Base-by-base conservation (phyloP, 2,113 vertebrate genomes). In the Pungitius pungitius region DNA sequence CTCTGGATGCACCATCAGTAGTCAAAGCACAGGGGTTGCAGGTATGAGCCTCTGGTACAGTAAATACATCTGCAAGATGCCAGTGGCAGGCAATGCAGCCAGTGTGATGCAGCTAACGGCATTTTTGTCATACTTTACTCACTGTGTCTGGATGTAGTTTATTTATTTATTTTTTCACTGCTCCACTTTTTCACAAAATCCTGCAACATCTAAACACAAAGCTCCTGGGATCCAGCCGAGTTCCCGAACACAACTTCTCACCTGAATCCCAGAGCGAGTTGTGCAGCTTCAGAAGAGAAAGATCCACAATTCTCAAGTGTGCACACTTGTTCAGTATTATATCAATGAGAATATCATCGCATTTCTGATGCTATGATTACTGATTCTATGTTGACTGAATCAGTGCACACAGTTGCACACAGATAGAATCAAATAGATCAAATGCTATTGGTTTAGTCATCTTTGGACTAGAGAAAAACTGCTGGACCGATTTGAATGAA, bases 181-280 rank as follows among this genome's bases (percentile, higher is more conserved):
- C 83, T 81, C 75, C 75, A 78, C 33, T 85, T 85, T 88, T 67
- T 78, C 49, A 20, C 68, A 60, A 76, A 76, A 80, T 81, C 77
- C 49, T 15, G 54, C 57, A 73, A 67, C 75, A 82, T 88, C 83
- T 87, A 83, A 87, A 85, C 55, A 17, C 0, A 80, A 87, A 78
- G 49, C 88, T 85, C 86, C 73, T 14, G 81, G 88, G 89, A 89
- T 65, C 14, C 37, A 39, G 55, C 61, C 69, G 7, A 27, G 51
- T 69, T 83, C 56, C 59, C n/a, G 51, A 88, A 85, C 83, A 79
- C 8, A 77, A 72, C 78, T 69, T 56, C 63, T 43, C 12, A 2
- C 39, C 27, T 56, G 52, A 60, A 73, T 80, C 54, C 82, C 26
- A n/a, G 40, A 59, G 68, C 18, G 22, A 78, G 71, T 43, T 20